Evolutionary conservation across 2,888 invertebrate species (phyloP).

Genomic region (Phlogophora meticulosa): DNA sequence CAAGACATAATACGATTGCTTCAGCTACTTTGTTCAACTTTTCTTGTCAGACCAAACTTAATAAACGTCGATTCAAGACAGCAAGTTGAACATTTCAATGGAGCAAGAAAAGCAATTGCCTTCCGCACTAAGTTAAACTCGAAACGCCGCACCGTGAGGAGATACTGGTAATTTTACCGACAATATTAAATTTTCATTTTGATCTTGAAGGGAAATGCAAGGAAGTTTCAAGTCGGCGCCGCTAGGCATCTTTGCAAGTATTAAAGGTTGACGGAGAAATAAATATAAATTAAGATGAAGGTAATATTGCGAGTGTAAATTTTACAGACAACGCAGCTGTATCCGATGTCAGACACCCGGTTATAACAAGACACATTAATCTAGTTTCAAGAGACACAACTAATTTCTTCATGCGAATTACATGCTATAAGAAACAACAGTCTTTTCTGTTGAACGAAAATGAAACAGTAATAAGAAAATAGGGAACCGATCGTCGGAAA

Average conservation of each 20-base stretch:
- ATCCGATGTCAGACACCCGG: constrained; percentile 26
- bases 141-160: constrained; percentile 55
- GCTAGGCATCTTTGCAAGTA: constrained; percentile 34
- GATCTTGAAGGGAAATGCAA: constrained; percentile 50
- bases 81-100: constrained; percentile 61
- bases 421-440: constrained; percentile 15
- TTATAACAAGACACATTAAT: constrained; percentile 20
- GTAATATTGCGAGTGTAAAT: constrained; percentile 12
- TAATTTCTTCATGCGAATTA: constrained; percentile 17
- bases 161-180: constrained; percentile 53
- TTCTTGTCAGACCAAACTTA: constrained; percentile 58
- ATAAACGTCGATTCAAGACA: constrained; percentile 60
- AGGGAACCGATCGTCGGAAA: constrained; percentile 28
- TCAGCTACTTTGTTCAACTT: constrained; percentile 54
- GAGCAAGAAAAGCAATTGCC: constrained; percentile 60
- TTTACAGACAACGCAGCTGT: background rate
- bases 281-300: constrained; percentile 24
- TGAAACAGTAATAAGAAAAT: constrained; percentile 10
- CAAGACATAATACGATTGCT: constrained; percentile 48
- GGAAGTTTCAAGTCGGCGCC: constrained; percentile 34
- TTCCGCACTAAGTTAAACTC: constrained; percentile 55
- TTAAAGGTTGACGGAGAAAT: constrained; percentile 28
- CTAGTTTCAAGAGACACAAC: constrained; percentile 6
- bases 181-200: constrained; percentile 63
- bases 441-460: background rate